A percentile compares a stretch with the other conserved stretches of the same genome.
Evolutionary conservation across 2,888 invertebrate genomes (phyloP).

Genomic region (Drosophila dives): DNA sequence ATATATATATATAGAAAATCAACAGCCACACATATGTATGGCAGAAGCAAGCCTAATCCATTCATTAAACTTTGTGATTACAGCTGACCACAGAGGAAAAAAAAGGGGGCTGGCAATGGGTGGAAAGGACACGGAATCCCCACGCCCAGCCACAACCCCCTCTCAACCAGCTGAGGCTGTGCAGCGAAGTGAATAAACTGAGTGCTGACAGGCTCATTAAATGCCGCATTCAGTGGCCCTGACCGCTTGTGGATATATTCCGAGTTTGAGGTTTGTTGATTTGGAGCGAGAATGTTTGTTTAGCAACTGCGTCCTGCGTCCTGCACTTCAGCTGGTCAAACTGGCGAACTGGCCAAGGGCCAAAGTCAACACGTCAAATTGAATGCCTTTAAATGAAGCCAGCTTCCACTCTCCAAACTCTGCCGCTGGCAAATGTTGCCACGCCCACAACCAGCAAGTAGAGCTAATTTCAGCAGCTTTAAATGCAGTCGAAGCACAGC

Average conservation of each 20-base stretch:
- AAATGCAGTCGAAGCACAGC: constrained; percentile 19
- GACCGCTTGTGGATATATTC: constrained; percentile 26
- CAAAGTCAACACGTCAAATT: constrained; percentile 70
- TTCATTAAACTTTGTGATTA: constrained; percentile 81
- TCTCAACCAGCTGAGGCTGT: constrained; percentile 31
- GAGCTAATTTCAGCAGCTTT: constrained; percentile 63
- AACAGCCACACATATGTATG: background rate
- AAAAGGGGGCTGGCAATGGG: constrained; percentile 12
- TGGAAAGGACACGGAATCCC: constrained; percentile 22
- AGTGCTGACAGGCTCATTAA: constrained; percentile 80
- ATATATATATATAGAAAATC: background rate
- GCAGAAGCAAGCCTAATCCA: constrained; percentile 56
- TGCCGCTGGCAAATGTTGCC: constrained; percentile 17
- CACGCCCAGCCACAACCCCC: constrained; percentile 7
- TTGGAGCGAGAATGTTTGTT: constrained; percentile 24
- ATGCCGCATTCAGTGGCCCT: constrained; percentile 66
- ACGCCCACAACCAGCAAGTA: constrained; percentile 32
- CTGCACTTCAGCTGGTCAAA: constrained; percentile 6
- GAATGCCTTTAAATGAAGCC: constrained; percentile 42
- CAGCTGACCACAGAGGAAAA: constrained; percentile 64
- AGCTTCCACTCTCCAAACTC: background rate
- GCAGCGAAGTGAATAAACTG: constrained; percentile 56
- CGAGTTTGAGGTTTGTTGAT: constrained; percentile 4
- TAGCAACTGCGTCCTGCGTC: constrained; percentile 34
- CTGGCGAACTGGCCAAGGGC: constrained; percentile 54